phyloP scores from a whole-genome alignment of 2,888 invertebrate genomes.

The Limulus polyphemus region DNA sequence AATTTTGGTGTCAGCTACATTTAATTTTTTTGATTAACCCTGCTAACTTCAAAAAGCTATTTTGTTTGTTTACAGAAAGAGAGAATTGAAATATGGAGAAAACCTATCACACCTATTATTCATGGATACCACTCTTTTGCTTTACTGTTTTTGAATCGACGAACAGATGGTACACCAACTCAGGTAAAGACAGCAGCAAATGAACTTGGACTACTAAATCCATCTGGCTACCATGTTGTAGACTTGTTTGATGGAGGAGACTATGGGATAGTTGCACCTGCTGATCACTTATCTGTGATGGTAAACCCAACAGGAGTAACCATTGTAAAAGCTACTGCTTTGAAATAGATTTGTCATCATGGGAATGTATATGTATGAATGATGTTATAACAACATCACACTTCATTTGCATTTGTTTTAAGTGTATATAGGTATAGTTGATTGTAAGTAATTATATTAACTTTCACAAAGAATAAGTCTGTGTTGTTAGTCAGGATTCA shows the following conservation, averaged over 20 bases:
- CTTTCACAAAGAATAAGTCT: no score
- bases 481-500: no score
- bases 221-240: constrained; percentile 6
- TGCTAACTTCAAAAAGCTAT: neutral
- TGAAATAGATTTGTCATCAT: neutral
- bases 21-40: neutral
- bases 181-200: constrained; percentile 2
- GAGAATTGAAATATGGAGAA: constrained; percentile 11
- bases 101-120: constrained; percentile 8
- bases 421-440: no score
- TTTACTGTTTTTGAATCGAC: constrained; percentile 16
- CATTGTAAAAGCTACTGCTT: constrained; percentile 4
- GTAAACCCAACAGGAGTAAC: constrained; percentile 8
- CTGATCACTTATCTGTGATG: neutral
- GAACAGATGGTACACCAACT: constrained; percentile 1
- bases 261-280: constrained; percentile 3
- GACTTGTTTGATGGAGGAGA: constrained; percentile 6
- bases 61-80: constrained; percentile 7
- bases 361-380: neutral
- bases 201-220: constrained; percentile 14
- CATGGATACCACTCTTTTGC: constrained; percentile 15
- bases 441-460: no score
- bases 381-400: no score
- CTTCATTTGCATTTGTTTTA: no score
- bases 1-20: no score